Percentiles rank a stretch among this genome's conserved stretches.
phyloP scores from a whole-genome alignment of 2,797 vertebrate species.

The Danionella dracula region DNA sequence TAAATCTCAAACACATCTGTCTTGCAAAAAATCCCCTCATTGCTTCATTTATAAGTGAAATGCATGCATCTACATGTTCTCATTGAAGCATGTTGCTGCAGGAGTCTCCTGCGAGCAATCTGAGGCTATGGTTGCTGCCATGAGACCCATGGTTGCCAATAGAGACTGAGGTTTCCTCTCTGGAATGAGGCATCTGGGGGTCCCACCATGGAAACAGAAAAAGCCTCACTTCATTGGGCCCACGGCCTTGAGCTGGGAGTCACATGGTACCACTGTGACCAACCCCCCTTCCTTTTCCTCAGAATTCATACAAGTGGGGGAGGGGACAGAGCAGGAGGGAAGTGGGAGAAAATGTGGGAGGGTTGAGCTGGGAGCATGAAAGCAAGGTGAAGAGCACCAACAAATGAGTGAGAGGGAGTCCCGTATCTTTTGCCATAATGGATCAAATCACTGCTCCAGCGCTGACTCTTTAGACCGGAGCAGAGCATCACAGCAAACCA shows the following conservation, averaged over 20 bases:
- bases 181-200: constrained; percentile 71
- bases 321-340: constrained; percentile 50
- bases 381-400: constrained; percentile 20
- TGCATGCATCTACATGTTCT: constrained; percentile 59
- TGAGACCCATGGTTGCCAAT: constrained; percentile 63
- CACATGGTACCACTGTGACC: constrained; percentile 58
- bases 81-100: constrained; percentile 57
- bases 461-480: neutral
- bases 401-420: constrained; percentile 16
- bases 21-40: no score
- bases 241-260: constrained; percentile 45
- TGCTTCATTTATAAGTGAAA: no score
- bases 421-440: neutral
- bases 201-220: constrained; percentile 21
- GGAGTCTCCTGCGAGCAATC: constrained; percentile 47
- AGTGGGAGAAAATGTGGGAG: constrained; percentile 30
- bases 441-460: constrained; percentile 7
- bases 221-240: constrained; percentile 33
- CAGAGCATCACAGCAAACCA: neutral
- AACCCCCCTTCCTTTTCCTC: constrained; percentile 54
- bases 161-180: constrained; percentile 69
- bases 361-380: constrained; percentile 26
- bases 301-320: constrained; percentile 50
- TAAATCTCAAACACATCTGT: no score
- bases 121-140: constrained; percentile 51